These are phyloP conservation scores for Tolypeutes matacus DNA, from an alignment of 2,797 vertebrate genomes.

Conservation along the genomic window DNA sequence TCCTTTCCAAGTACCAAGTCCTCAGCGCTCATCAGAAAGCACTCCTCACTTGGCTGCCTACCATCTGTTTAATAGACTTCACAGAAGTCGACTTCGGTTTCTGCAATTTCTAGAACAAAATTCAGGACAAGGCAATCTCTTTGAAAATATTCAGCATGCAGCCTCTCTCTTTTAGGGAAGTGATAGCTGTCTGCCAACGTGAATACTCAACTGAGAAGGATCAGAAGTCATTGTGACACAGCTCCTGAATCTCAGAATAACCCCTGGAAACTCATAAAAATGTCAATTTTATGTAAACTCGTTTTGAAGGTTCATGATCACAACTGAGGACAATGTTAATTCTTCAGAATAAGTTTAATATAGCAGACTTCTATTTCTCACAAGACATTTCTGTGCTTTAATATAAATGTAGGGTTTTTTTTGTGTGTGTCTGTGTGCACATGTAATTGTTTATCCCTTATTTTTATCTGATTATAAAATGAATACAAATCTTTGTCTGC, in stretches of 20 bases:
- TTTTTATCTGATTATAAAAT: slow-evolving; percentile 44
- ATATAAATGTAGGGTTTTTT: background rate
- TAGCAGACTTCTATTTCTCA: slow-evolving; percentile 47
- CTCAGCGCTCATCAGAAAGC: slow-evolving; percentile 67
- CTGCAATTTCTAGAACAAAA: slow-evolving; percentile 73
- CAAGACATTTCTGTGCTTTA: slow-evolving; percentile 50
- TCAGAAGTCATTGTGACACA: slow-evolving; percentile 44
- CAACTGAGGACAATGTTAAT: slow-evolving; percentile 18
- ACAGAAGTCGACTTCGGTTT: slow-evolving; percentile 54
- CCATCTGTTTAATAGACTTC: slow-evolving; percentile 77
- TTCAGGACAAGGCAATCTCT: slow-evolving; percentile 76
- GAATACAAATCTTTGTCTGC: slow-evolving; percentile 52
- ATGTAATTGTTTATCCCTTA: slow-evolving; percentile 36
- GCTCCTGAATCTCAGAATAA: slow-evolving; percentile 3
- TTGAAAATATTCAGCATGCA: slow-evolving; percentile 60
- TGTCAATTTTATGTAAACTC: background rate
- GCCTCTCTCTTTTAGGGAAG: slow-evolving; percentile 59
- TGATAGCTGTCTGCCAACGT: slow-evolving; percentile 55
- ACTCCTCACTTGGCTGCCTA: slow-evolving; percentile 68
- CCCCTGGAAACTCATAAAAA: slow-evolving; percentile 62
- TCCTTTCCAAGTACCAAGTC: slow-evolving; percentile 57
- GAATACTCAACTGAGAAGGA: slow-evolving; percentile 47
- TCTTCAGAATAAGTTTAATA: slow-evolving; percentile 26
- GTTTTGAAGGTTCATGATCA: slow-evolving; percentile 13
- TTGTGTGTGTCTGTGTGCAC: background rate